Conservation (phyloP, 92 coral and sea anemone genomes). For the Epizoanthus fatuus region DNA sequence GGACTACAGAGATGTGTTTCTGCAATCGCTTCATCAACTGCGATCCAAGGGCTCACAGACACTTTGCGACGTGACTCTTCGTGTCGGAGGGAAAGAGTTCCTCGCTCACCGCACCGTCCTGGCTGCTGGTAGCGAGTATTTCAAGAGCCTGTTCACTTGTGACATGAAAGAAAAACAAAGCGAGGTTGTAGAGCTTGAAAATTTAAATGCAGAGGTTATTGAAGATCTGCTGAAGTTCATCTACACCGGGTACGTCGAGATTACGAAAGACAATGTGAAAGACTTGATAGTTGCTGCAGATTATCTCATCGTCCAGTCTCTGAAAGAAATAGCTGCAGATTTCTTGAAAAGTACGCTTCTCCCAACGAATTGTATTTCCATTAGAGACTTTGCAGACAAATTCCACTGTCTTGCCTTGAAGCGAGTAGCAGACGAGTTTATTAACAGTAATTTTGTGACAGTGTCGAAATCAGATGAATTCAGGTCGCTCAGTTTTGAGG, state of each 20-base stretch:
- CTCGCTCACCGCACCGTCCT: too few relatives aligned
- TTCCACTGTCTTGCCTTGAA: neutral
- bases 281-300: neutral
- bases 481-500: neutral
- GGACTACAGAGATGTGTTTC: too few relatives aligned
- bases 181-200: neutral
- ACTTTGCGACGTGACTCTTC: too few relatives aligned
- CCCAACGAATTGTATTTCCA: neutral
- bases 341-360: neutral
- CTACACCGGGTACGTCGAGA: neutral
- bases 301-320: neutral
- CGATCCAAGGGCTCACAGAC: too few relatives aligned
- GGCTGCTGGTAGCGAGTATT: too few relatives aligned
- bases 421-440: neutral
- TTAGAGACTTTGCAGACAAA: neutral
- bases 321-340: neutral
- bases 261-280: neutral
- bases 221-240: neutral
- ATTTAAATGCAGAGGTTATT: neutral
- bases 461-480: neutral
- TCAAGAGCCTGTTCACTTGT: neutral
- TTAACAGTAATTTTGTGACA: neutral
- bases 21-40: too few relatives aligned
- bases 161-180: neutral
- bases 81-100: too few relatives aligned